Base-by-base conservation (phyloP, 30 jellyfish, hydroid and myxozoan species). In the Haliclystus octoradiatus region DNA sequence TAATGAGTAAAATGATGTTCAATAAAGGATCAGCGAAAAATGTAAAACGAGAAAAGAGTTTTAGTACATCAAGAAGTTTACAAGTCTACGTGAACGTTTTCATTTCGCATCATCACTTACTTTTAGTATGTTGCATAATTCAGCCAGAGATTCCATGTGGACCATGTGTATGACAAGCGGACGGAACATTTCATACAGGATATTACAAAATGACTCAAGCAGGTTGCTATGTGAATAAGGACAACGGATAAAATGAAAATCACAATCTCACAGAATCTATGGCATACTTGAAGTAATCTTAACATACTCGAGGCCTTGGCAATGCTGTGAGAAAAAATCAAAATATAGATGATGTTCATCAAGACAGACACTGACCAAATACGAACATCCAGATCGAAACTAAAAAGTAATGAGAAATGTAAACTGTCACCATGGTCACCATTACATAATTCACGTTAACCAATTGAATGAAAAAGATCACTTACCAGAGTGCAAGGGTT, bases 381-480 rank as follows among this genome's bases (percentile, higher is more conserved):
- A 88, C 30, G 97, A 88, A 64, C 97, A 88, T 2, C 97, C 97
- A 7, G 97, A 75, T 3, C 97, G 92, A 75, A 88, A 88, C 97
- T 88, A 70, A 29, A 78, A 65, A 63, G 53, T 13, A 74, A 62
- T n/a, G n/a, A n/a, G n/a, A n/a, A n/a, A n/a, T n/a, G n/a, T n/a
- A n/a, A n/a, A n/a, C n/a, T n/a, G n/a, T n/a, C n/a, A n/a, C n/a
- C n/a, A n/a, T n/a, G n/a, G n/a, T n/a, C n/a, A n/a, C n/a, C n/a
- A n/a, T n/a, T n/a, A n/a, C n/a, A n/a, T n/a, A n/a, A n/a, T n/a
- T n/a, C n/a, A n/a, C n/a, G n/a, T n/a, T n/a, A n/a, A n/a, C n/a
- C n/a, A n/a, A n/a, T n/a, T n/a, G n/a, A n/a, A n/a, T n/a, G n/a
- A n/a, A n/a, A n/a, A n/a, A n/a, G n/a, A n/a, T n/a, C n/a, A 27